Evolutionary conservation across 2,888 invertebrate genomes (phyloP), one percentile per base, ranked within the genome.

Genomic region (Cactoblastis cactorum): DNA sequence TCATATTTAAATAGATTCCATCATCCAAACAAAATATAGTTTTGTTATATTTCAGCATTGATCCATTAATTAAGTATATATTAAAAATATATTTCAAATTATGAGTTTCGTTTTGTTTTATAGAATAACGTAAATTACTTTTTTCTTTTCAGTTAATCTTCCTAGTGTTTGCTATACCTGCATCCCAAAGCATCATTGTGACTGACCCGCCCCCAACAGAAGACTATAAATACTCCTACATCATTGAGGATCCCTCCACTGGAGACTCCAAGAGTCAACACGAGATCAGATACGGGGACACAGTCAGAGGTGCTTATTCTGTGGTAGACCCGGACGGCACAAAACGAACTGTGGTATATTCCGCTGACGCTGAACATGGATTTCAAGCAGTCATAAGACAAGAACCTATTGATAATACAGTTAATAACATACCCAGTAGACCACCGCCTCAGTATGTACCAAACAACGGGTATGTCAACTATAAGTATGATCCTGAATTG

Each of bases 231-330:
- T 90, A 84, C 59, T 83, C 85, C 1, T 90, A 90, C 61, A 71
- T 80, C 47, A 69, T 86, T 78, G 91, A 83, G 80, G 93, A 91
- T 85, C 93, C 80, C 1, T 66, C 71, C 1, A 89, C 90, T 0
- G 89, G 90, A 32, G 90, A 90, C 58, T 71, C 73, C 11, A 89
- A 89, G 62, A 85, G 80, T 46, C 79, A 85, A 54, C 81, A 85
- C 49, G 90, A 90, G 60, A 65, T 74, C 34, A 74, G 83, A 24
- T 74, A 69, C 51, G 90, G 88, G 0, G 81, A 81, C 51, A 63
- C 79, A 0, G 87, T 90, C 6, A 77, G 68, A 4, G 90, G 90
- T 17, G 77, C 82, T 0, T 90, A 90, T 56, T 74, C 83, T 0
- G 74, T 89, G 1, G 56, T 87, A n/a, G 87, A 88, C 24, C 80